Conservation (phyloP, 2,113 vertebrate genomes). For the Xenus cinereus region DNA sequence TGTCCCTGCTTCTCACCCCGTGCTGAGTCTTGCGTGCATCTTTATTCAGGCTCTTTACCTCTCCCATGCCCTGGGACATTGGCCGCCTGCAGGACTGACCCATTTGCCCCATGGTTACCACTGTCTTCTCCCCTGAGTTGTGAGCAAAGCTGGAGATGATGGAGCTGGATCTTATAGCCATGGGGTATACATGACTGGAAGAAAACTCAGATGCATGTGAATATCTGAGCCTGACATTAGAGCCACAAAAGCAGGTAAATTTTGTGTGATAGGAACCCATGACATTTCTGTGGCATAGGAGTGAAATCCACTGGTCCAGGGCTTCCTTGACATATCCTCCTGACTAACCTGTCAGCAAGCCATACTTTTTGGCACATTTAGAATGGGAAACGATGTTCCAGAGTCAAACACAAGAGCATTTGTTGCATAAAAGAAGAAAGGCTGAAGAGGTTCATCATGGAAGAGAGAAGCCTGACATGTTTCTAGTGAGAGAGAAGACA, state of each 20-base stretch:
- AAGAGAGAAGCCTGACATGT: neutral
- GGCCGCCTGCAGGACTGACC: neutral
- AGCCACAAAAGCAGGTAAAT: neutral
- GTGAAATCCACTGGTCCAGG: neutral
- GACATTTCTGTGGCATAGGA: neutral
- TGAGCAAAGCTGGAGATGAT: neutral
- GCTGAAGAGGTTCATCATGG: neutral
- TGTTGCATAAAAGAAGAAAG: neutral
- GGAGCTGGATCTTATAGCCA: neutral
- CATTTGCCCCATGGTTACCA: neutral
- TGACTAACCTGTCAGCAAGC: neutral
- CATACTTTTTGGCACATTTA: neutral
- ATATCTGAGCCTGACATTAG: neutral
- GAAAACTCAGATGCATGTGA: neutral
- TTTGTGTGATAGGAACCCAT: fast-evolving
- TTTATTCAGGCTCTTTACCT: neutral
- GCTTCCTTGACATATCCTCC: neutral
- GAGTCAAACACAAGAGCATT: neutral
- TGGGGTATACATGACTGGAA: neutral
- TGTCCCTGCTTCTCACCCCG: neutral
- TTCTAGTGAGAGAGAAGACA: neutral
- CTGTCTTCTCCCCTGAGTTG: neutral
- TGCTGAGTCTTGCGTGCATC: neutral
- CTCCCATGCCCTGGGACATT: neutral
- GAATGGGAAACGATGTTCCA: neutral